Conservation (phyloP, 2,797 vertebrate genomes). For the Sylvia borin region DNA sequence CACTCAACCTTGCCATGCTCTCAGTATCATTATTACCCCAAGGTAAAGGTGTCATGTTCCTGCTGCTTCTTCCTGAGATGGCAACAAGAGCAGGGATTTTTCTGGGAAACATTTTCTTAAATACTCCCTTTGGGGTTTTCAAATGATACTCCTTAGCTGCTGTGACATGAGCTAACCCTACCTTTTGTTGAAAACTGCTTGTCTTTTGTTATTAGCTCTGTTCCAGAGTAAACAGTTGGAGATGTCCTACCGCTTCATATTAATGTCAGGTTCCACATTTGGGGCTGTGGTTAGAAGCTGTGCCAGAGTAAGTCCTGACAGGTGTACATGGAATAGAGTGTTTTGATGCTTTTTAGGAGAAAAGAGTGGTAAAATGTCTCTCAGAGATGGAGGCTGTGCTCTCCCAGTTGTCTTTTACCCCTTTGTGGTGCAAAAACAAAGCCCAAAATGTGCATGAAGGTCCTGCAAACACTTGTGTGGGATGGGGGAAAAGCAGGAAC, state of each 20-base stretch:
- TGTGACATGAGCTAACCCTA: background rate
- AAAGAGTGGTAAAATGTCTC: background rate
- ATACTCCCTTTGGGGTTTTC: background rate
- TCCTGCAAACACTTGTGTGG: accelerated
- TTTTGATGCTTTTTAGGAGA: background rate
- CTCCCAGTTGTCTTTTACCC: background rate
- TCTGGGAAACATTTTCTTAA: background rate
- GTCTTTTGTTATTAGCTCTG: background rate
- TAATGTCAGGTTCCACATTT: background rate
- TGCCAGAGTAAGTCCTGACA: background rate
- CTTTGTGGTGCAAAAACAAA: background rate
- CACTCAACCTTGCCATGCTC: background rate
- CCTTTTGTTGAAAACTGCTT: background rate
- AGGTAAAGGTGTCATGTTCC: background rate
- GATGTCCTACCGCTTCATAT: background rate
- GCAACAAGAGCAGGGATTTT: background rate
- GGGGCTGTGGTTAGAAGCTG: background rate
- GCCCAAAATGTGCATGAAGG: accelerated
- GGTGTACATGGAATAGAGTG: background rate
- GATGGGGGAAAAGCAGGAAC: background rate
- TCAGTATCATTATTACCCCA: background rate
- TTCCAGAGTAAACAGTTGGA: background rate
- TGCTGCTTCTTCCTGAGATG: background rate
- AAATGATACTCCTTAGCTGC: background rate
- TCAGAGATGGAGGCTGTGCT: background rate